Conservation (phyloP, 1,140 invertebrate genomes). For the Hydropsyche tenuis region DNA sequence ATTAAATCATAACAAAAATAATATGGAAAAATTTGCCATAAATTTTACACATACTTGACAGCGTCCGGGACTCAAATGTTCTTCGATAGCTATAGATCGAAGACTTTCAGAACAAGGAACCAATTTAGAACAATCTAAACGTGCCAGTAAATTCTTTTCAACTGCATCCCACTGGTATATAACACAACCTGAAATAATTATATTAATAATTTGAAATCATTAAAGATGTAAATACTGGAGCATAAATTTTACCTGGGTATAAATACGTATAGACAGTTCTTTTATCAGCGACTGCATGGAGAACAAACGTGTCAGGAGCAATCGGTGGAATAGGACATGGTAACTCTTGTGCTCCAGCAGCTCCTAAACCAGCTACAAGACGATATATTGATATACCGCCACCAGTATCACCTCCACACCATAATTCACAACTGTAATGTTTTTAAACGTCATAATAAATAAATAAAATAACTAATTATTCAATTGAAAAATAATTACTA, state of each 20-base stretch:
- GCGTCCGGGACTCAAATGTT: conserved; percentile 78
- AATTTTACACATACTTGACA: conserved; percentile 68
- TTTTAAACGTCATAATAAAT: too few species aligned
- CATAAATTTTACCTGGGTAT: conserved; percentile 59
- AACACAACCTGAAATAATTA: conserved; percentile 68
- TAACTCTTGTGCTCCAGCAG: conserved; percentile 44
- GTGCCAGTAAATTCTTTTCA: conserved; percentile 73
- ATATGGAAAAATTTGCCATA: neutral
- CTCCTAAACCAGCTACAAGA: conserved; percentile 52
- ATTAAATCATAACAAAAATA: neutral
- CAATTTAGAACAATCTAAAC: conserved; percentile 90
- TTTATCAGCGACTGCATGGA: conserved; percentile 67
- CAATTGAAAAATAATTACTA: conserved; percentile 49
- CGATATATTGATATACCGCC: conserved; percentile 49
- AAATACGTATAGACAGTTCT: conserved; percentile 80
- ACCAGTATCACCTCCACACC: conserved; percentile 56
- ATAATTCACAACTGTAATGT: conserved; percentile 55
- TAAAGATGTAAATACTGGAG: neutral
- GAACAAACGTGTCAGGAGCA: conserved; percentile 58
- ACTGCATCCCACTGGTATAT: conserved; percentile 84
- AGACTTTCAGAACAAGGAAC: conserved; percentile 91
- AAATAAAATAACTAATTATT: neutral
- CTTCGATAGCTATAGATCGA: conserved; percentile 90
- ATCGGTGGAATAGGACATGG: conserved; percentile 37
- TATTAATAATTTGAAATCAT: neutral